phyloP scores from a whole-genome alignment of 2,113 vertebrate species.

The Leptobrachium ailaonicum region DNA sequence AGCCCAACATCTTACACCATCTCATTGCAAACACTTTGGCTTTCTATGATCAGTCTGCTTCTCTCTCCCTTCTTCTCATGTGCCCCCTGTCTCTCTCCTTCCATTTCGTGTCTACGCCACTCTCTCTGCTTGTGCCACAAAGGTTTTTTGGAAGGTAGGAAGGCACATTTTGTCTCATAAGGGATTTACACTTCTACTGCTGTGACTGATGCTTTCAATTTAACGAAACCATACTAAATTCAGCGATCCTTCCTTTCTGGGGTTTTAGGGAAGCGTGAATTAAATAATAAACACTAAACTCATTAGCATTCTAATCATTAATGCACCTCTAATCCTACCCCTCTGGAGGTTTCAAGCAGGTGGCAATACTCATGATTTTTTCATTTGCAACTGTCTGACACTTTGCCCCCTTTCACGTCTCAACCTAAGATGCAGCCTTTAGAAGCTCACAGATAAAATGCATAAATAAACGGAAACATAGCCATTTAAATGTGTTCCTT shows the following conservation, averaged over 20 bases:
- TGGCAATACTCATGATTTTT: background rate
- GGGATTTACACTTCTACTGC: background rate
- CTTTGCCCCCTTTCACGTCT: too few relatives aligned
- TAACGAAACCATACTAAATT: constrained; percentile 12
- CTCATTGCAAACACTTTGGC: constrained; percentile 8
- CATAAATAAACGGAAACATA: too few relatives aligned
- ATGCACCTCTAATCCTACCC: background rate
- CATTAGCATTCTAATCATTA: background rate
- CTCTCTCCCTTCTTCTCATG: constrained; percentile 54
- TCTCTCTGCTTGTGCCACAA: constrained; percentile 66
- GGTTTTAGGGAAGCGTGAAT: background rate
- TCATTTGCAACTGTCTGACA: too few relatives aligned
- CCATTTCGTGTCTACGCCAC: constrained; percentile 66
- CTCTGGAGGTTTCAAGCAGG: background rate
- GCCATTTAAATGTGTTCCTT: too few relatives aligned
- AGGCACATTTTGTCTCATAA: constrained; percentile 46
- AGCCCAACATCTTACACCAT: background rate
- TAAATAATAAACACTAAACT: background rate
- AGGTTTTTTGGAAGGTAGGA: constrained; percentile 86
- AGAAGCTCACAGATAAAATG: too few relatives aligned
- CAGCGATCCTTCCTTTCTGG: background rate
- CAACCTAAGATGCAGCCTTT: too few relatives aligned
- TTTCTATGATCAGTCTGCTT: constrained; percentile 47
- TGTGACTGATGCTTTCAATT: background rate
- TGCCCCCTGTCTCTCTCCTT: constrained; percentile 63